Evolutionary conservation across 2,888 invertebrate species (phyloP), one percentile per base, ranked within the genome.

Genomic region (Theodoxus fluviatilis): DNA sequence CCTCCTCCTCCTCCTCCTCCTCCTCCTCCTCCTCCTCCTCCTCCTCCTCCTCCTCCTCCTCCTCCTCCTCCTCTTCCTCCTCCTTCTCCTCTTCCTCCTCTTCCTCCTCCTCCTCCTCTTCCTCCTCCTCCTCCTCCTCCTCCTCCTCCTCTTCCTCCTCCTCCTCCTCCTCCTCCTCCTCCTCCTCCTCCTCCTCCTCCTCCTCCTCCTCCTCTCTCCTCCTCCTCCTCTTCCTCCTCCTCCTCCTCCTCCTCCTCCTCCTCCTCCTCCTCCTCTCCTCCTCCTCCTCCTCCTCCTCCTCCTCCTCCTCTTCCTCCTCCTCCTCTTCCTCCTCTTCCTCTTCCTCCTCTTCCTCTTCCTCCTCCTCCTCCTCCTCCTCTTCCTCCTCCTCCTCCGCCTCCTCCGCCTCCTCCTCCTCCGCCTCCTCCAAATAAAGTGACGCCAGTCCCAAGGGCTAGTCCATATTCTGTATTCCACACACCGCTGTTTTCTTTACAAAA

Each of bases 21-120:
- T 40, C 40, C 31, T 28, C 31, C 25, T 3, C 33, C n/a, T 33
- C 43, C 28, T 0, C 43, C 31, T 15, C 4, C 18, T 28, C 22
- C 9, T 22, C 18, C 61, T 22, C 33, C 9, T 18, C 28, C 31
- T 57, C 38, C n/a, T 25, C n/a, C 52, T 38, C 12, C 37, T 67
- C 33, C 37, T 25, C 57, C 2, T 37, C n/a, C 22, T 57, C 37
- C 57, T 35, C 37, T 55, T 33, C 43, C 47, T 63, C 49, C 15
- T 28, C 40, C 25, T 15, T 49, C 33, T 63, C 35, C 64, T 64
- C 64, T n/a, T 69, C 69, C 64, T 31, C 37, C 37, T 64, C 37
- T 69, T 38, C 52, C 38, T 69, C 69, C 64, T 22, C 52, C 64
- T 69, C 38, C 64, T 52, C 52, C 63, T 69, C 52, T 69, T 38